A percentile compares a stretch with the other conserved stretches of the same genome.
These are phyloP conservation scores for Brenthis daphne DNA, from an alignment of 2,888 invertebrate genomes.

Conservation along the genomic window DNA sequence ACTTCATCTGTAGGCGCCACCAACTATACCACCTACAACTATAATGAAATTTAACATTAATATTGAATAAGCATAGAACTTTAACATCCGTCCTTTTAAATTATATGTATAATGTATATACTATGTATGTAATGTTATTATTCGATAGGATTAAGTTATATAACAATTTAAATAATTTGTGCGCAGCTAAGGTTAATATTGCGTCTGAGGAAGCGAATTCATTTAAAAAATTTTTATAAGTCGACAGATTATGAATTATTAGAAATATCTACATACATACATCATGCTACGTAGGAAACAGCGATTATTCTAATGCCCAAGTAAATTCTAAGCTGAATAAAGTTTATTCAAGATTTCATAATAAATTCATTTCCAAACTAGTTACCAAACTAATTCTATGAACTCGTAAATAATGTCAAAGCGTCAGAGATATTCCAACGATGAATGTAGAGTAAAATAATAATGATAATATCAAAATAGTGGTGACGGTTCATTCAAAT, in stretches of 20 bases:
- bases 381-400: constrained; percentile 53
- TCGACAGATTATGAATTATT: background rate
- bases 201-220: too few relatives aligned
- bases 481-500: constrained; percentile 69
- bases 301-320: background rate
- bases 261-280: background rate
- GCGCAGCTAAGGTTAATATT: too few relatives aligned
- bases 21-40: constrained; percentile 25
- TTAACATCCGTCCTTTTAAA: background rate
- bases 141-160: background rate
- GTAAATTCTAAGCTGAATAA: background rate
- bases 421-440: constrained; percentile 53
- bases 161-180: too few relatives aligned
- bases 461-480: constrained; percentile 57
- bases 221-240: too few relatives aligned
- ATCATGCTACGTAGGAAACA: constrained; percentile 13
- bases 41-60: background rate
- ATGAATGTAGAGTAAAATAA: constrained; percentile 41
- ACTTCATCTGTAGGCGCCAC: constrained; percentile 35
- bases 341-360: constrained; percentile 2
- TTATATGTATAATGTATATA: too few relatives aligned
- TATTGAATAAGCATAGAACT: constrained; percentile 7
- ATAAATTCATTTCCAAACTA: constrained; percentile 48
- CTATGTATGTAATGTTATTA: background rate
- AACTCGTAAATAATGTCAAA: constrained; percentile 48